Evolutionary conservation across 2,888 invertebrate species (phyloP).

Genomic region (Epinotia bilunana): DNA sequence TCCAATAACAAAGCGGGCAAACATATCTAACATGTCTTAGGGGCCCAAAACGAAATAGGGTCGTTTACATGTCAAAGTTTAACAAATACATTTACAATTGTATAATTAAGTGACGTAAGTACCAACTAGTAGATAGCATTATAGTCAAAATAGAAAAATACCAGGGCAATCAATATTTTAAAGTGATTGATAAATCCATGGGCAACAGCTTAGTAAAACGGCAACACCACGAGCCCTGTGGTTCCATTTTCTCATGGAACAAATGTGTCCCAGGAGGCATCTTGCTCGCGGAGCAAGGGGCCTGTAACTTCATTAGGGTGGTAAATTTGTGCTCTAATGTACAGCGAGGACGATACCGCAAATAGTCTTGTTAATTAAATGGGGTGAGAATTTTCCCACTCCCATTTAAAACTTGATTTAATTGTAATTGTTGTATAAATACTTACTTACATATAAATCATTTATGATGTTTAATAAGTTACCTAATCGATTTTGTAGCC

Average conservation of each 20-base stretch:
- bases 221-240: not conserved
- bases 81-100: too few relatives aligned
- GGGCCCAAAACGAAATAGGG: too few relatives aligned
- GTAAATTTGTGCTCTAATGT: slow-evolving; percentile 20
- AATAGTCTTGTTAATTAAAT: slow-evolving; percentile 18
- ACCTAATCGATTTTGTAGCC: not conserved
- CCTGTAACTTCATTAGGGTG: slow-evolving; percentile 35
- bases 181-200: not conserved
- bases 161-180: too few relatives aligned
- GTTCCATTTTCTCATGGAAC: slow-evolving; percentile 15
- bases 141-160: too few relatives aligned
- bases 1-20: too few relatives aligned
- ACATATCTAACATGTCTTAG: too few relatives aligned
- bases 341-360: not conserved
- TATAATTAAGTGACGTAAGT: too few relatives aligned
- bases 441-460: not conserved
- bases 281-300: slow-evolving; percentile 8
- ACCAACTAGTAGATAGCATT: too few relatives aligned
- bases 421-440: too few relatives aligned
- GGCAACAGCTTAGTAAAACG: not conserved
- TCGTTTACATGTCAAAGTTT: too few relatives aligned
- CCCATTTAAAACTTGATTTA: slow-evolving; percentile 19
- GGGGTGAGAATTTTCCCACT: slow-evolving; percentile 16
- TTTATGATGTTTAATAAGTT: not conserved
- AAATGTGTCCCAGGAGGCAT: slow-evolving; percentile 37